Conservation (phyloP, 1,140 invertebrate species). For the Tetragnatha versicolor region DNA sequence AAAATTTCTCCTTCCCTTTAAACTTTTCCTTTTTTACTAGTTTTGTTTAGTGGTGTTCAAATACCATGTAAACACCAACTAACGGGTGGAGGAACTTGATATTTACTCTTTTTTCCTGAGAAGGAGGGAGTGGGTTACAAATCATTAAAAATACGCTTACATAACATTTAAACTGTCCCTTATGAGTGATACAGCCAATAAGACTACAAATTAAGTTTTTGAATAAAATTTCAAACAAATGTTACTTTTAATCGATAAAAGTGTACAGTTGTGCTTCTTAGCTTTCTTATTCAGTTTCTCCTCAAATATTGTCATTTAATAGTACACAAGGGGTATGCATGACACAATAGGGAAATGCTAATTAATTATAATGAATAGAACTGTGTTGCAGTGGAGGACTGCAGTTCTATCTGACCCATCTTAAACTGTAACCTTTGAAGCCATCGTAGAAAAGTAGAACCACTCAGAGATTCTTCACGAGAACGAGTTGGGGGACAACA, state of each 20-base stretch:
- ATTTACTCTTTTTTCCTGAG: no score
- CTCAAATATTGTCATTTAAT: neutral
- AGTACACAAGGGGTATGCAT: neutral
- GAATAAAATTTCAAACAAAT: neutral
- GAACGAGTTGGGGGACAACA: constrained; percentile 67
- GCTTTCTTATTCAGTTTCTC: neutral
- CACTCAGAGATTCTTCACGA: constrained; percentile 61
- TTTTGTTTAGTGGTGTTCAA: no score
- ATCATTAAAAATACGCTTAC: no score
- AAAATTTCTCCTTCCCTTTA: no score
- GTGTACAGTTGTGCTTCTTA: neutral
- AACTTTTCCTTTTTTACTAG: no score
- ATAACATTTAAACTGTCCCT: no score
- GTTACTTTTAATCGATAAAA: neutral
- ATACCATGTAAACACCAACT: no score
- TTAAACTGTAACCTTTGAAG: constrained; percentile 94
- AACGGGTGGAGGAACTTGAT: no score
- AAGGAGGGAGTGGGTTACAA: no score
- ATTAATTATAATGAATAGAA: constrained; percentile 78
- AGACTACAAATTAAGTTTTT: neutral
- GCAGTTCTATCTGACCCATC: constrained; percentile 96
- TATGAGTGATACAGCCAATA: neutral
- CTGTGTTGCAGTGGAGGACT: constrained; percentile 89
- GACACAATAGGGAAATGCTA: neutral
- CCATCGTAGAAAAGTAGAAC: constrained; percentile 77